Base-by-base conservation (phyloP, 2,888 invertebrate genomes). In the Ormyrus rosae region DNA sequence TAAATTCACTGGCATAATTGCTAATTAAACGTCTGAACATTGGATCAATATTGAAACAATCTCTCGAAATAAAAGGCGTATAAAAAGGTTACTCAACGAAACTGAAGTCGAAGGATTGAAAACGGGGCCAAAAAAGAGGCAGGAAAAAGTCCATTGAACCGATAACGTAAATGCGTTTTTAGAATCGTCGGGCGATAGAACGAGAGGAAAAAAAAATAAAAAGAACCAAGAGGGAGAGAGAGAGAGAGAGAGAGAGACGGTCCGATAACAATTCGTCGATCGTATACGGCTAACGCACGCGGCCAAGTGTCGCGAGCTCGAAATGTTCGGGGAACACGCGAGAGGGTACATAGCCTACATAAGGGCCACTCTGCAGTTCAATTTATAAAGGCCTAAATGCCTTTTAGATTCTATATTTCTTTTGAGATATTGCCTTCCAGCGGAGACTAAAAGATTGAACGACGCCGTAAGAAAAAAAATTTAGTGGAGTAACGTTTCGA, bases 251-350 rank as follows among this genome's bases (percentile, higher is more conserved):
- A 6, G 68, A 48, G 67, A 68, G 68, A 72, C 45, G 10, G 9
- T 0, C 51, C 70, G 74, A 80, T 80, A 75, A 80, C 70, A 61
- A 75, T 75, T 67, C 60, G 65, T 64, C 50, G 46, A 70, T 68
- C 61, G 56, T 61, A 50, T 55, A 48, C 58, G 48, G 11, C 10
- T 58, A 34, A 46, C 71, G 53, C n/a, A 65, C 13, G 48, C 51
- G 51, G 56, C 53, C 34, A 48, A 61, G 65, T 75, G 65, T 65
- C 75, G 70, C 68, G 53, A 61, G 58, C 61, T 69, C 11, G 68
- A 68, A 69, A 79, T 69, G 68, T 69, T 69, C 56, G 13, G n/a
- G 6, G 55, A 69, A 69, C 79, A 74, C 69, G 73, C 79, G n/a
- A 73, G 19, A 19, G 51, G 61, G 45, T 61, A 53, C 67, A 68